Evolutionary conservation across 2,888 invertebrate species (phyloP), one percentile per base, ranked within the genome.

Genomic region (Tenthredo scrophulariae): DNA sequence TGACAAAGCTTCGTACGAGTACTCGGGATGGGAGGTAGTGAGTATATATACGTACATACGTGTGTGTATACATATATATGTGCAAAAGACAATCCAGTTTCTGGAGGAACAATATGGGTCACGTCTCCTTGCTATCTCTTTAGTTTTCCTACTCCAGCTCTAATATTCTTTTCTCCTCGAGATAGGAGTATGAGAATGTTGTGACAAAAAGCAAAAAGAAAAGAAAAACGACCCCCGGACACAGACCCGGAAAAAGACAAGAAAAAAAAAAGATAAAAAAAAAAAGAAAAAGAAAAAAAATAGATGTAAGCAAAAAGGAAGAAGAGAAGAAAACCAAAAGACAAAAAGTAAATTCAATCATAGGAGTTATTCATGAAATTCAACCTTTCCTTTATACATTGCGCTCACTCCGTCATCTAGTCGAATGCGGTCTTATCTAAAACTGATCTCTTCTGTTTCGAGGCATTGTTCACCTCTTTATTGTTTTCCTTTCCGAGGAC

Each of bases 91-190:
- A 77, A 77, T 77, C 46, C 77, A 77, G 77, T 77, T 77, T 77
- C 77, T 22, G 29, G 33, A 77, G 54, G 77, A 77, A 77, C 77
- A 77, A 77, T 77, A 77, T 77, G 77, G 62, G 80, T 62, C 80
- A 80, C 80, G 80, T 62, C 80, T 80, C 80, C 80, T 80, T 40
- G 80, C 80, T 80, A 62, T 80, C 62, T 80, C 80, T 80, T 62
- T n/a, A 80, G 58, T 80, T 50, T 58, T 40, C 58, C 80, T 50
- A 62, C 80, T 62, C 62, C 40, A n/a, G 80, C 9, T 80, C 58
- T 80, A 62, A 80, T 80, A 80, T 80, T 58, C 37, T 58, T 80
- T 62, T 26, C 62, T 62, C 22, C 40, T 40, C 37, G 37, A 62
- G 33, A 58, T 50, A 22, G 43, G 74, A 43, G 29, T 29, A 62